Percentiles rank a stretch among this genome's conserved stretches.
These are phyloP conservation scores for Amphiprion percula DNA, from an alignment of 2,113 vertebrate species.

Conservation along the genomic window DNA sequence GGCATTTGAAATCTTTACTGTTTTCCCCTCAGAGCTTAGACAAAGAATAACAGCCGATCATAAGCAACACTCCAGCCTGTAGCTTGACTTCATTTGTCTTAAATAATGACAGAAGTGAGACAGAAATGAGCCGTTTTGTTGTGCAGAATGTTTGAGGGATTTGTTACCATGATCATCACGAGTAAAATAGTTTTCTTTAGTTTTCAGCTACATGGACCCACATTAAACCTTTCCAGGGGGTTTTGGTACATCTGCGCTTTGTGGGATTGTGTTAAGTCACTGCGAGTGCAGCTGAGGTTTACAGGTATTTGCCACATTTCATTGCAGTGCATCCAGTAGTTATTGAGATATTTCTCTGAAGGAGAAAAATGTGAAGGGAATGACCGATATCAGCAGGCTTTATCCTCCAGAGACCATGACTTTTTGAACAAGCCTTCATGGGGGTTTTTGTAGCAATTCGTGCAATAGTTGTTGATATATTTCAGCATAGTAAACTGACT, in stretches of 20 bases:
- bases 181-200: not conserved
- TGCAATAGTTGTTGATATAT: not conserved
- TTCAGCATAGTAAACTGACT: not conserved
- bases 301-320: not conserved
- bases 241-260: not conserved
- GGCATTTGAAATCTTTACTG: slow-evolving; percentile 2
- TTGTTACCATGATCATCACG: not conserved
- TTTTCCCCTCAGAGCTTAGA: slow-evolving; percentile 3
- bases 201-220: not conserved
- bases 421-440: not conserved
- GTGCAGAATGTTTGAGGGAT: not conserved
- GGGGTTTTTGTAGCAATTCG: not conserved
- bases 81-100: not conserved
- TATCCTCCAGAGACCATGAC: not conserved
- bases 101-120: not conserved
- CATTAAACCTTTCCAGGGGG: not conserved
- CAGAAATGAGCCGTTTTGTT: not conserved
- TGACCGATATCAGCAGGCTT: not conserved
- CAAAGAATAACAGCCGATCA: slow-evolving; percentile 4
- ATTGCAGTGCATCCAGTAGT: not conserved
- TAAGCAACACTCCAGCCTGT: not conserved
- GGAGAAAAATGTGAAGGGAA: not conserved
- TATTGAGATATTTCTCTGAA: not conserved
- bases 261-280: not conserved
- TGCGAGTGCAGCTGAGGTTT: not conserved